Evolutionary conservation across 2,113 vertebrate genomes (phyloP).

Genomic region (Corynorhinus townsendii): DNA sequence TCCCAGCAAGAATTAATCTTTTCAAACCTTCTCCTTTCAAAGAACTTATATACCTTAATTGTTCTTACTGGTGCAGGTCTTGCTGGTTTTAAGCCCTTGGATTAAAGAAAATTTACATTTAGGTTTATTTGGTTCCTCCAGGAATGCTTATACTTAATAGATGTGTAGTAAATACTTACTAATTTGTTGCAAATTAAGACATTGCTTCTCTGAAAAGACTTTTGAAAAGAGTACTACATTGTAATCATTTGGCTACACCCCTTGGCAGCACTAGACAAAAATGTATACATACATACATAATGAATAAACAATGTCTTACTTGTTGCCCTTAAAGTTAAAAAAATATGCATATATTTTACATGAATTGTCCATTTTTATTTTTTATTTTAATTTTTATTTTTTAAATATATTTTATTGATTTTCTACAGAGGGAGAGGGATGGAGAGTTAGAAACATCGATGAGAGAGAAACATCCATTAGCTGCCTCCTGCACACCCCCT

Average conservation of each 20-base stretch:
- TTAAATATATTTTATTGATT: too few species aligned
- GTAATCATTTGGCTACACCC: background rate
- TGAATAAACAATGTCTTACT: background rate
- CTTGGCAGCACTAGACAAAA: background rate
- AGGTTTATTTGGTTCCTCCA: background rate
- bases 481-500: too few species aligned
- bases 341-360: background rate
- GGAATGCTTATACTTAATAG: background rate
- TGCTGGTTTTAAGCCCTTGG: background rate
- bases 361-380: background rate
- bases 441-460: too few species aligned
- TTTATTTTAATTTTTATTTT: too few species aligned
- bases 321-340: background rate
- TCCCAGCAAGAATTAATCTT: background rate
- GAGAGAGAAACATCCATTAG: too few species aligned
- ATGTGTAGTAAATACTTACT: background rate
- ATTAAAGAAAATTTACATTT: background rate
- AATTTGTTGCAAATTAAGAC: slow-evolving; percentile 14
- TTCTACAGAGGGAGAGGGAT: too few species aligned
- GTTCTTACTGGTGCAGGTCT: background rate
- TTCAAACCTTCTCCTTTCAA: background rate
- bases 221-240: background rate
- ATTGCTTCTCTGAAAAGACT: background rate
- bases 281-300: background rate
- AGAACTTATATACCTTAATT: background rate